phyloP scores from a whole-genome alignment of 2,113 vertebrate species.

The Hystrix brachyura region DNA sequence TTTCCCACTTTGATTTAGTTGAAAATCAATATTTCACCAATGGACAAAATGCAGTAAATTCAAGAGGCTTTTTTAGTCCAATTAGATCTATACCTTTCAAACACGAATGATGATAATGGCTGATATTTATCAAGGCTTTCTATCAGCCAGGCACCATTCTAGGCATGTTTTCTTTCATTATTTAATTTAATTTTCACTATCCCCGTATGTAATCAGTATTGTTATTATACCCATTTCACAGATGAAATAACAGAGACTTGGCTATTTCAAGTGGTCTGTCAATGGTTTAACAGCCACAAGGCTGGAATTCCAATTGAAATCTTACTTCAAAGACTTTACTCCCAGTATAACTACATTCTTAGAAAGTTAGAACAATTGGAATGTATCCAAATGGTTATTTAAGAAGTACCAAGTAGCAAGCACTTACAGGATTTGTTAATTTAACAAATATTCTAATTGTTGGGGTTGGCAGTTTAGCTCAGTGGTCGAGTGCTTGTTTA shows the following conservation, averaged over 20 bases:
- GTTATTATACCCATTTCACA: constrained; percentile 28
- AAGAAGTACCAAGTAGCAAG: not conserved
- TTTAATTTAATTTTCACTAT: constrained; percentile 17
- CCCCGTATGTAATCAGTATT: not conserved
- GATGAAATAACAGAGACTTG: not conserved
- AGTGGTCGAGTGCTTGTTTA: not conserved
- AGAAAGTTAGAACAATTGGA: not conserved
- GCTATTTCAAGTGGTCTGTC: constrained; percentile 5
- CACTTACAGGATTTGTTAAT: constrained; percentile 6
- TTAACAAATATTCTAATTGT: not conserved
- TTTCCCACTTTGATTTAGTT: not conserved
- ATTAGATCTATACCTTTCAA: constrained; percentile 32
- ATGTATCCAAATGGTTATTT: not conserved
- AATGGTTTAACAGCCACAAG: not conserved
- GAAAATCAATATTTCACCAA: constrained; percentile 47
- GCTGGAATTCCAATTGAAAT: not conserved
- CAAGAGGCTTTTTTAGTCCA: not conserved
- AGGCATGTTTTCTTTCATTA: not conserved
- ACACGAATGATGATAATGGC: not conserved
- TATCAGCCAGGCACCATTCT: not conserved
- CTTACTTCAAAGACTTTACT: not conserved
- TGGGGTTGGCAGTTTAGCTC: not conserved
- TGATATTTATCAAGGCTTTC: constrained; percentile 12
- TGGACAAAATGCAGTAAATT: constrained; percentile 19
- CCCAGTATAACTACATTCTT: not conserved